Base-by-base conservation (phyloP, 1,140 invertebrate genomes). In the Aphaenogaster ashmeadi region DNA sequence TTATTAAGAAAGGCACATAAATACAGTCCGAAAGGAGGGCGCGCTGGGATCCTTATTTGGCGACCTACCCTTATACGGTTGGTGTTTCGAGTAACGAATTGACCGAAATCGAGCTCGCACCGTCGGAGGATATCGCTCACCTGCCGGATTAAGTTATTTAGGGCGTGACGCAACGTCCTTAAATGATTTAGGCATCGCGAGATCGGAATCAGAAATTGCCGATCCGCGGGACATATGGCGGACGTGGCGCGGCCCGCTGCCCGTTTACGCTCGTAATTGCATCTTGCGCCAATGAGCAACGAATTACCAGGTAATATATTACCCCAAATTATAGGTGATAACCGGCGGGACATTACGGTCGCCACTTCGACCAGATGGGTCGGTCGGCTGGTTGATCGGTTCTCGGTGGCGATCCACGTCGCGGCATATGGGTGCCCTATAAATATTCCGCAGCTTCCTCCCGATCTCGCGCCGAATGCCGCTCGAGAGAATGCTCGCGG, bases 241-340 rank as follows among this genome's bases (percentile, higher is more conserved):
- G 87, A 94, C 89, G 94, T 87, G 88, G 87, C 87, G 27, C 83
- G 66, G 74, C 64, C 18, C 60, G 87, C 75, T 77, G 86, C 79
- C 71, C 64, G 69, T 89, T 84, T 88, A 87, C 60, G 87, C 86
- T 95, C 90, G 92, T 95, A 95, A 95, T 95, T 95, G 92, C 93
- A 93, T 94, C 94, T 94, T 94, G 93, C 94, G 93, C 93, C 93
- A 93, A 94, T 94, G 94, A 93, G 91, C 91, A 93, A 93, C 91
- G 94, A 95, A 95, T 95, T 94, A 94, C 92, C 92, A 92, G 93
- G 94, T 95, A 95, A 95, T 95, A 95, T 95, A 95, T 95, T 95
- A 95, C 94, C 93, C 91, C 89, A 95, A 95, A 95, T 95, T 95
- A 95, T 95, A 94, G 94, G 93, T 94, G 94, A 95, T 95, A 95